Conservation (phyloP, 2,113 vertebrate genomes). For the Lycaon pictus region DNA sequence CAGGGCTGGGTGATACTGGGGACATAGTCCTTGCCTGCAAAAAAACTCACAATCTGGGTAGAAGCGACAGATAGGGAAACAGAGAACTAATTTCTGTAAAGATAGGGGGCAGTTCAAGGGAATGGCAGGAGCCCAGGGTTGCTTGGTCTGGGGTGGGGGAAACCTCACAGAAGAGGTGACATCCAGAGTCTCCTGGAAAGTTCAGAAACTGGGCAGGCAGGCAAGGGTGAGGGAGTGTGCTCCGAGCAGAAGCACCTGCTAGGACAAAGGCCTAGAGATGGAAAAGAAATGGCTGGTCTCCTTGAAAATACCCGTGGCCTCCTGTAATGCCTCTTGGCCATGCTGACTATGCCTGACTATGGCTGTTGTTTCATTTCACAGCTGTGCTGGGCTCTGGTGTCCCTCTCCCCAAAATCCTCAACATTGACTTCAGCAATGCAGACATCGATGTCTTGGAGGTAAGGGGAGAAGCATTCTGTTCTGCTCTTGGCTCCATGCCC, state of each 20-base stretch:
- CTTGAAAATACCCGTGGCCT: neutral
- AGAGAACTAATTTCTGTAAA: neutral
- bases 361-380: neutral
- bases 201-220: neutral
- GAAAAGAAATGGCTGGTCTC: neutral
- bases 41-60: neutral
- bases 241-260: neutral
- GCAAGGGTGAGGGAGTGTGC: neutral
- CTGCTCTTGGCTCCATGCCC: neutral
- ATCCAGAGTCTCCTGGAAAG: neutral
- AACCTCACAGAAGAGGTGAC: neutral
- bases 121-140: neutral
- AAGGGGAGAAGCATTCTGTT: slow-evolving; percentile 34
- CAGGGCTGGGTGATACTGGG: neutral
- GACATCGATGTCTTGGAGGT: slow-evolving; percentile 81
- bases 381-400: slow-evolving; percentile 77
- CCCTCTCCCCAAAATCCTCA: slow-evolving; percentile 84
- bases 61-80: neutral
- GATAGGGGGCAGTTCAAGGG: neutral
- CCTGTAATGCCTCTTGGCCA: neutral
- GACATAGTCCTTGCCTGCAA: neutral
- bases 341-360: neutral
- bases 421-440: slow-evolving; percentile 78
- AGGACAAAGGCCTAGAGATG: neutral
- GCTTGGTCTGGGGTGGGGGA: neutral